Base-by-base conservation (phyloP, 2,888 invertebrate species). In the Agelastica alni region DNA sequence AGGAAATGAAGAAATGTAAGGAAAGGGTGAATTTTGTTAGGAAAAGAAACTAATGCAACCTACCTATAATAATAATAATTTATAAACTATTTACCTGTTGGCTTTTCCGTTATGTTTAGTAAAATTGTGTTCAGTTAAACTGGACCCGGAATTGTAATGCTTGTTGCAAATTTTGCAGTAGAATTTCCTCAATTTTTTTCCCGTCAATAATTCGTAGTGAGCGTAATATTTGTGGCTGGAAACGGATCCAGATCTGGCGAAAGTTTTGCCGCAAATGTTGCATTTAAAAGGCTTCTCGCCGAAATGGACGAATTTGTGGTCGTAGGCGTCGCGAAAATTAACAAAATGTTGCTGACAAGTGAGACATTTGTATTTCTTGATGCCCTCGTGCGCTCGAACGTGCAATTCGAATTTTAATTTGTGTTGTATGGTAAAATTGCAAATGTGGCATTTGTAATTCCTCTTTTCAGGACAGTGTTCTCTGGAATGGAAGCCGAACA, bases 241-340 rank as follows among this genome's bases (percentile, higher is more conserved):
- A 10, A 83, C 65, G 58, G 82, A 82, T 64, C 82, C 80, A 0
- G 74, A 72, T 56, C 72, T 75, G 68, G 80, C 80, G 53, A 81
- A 81, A 20, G 79, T 78, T 57, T 81, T 81, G 28, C 80, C 81
- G 45, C 65, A 64, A 10, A 64, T 64, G 44, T 65, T 64, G 37
- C 65, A 64, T 17, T 59, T 60, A 37, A 63, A 68, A 1, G 64
- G 64, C 22, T 64, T 67, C 52, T 82, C 82, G 0, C 82, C 82
- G 0, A 79, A 80, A 54, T 83, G 82, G 53, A 72, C 72, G 53
- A 73, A 70, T 58, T 74, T 74, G 54, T 74, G 74, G 1, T 63
- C 63, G 3, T 60, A 55, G 31, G 65, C 63, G 14, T 56, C 52
- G 4, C 60, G 52, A 12, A 58, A 55, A 7, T 61, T 62, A 2